A percentile compares a stretch with the other conserved stretches of the same genome.
These are phyloP conservation scores for Xenentodon cancila DNA, from an alignment of 2,797 vertebrate genomes.

Conservation along the genomic window DNA sequence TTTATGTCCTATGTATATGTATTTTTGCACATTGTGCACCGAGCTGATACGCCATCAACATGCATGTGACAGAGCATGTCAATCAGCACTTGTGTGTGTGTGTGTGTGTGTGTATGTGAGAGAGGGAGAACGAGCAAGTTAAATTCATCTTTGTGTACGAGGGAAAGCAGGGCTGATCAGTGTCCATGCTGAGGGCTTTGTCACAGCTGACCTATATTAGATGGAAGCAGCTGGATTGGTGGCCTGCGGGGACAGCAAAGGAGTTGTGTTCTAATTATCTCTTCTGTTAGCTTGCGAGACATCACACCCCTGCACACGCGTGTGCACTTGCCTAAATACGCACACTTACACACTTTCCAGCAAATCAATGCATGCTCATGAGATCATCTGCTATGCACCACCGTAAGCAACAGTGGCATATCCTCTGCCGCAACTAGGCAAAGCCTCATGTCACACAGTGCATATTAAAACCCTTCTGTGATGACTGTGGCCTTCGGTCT, in stretches of 20 bases:
- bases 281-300: constrained; percentile 70
- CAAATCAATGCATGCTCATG: constrained; percentile 62
- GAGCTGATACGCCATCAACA: background rate
- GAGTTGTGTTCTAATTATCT: constrained; percentile 83
- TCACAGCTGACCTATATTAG: constrained; percentile 83
- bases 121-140: background rate
- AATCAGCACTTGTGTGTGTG: constrained; percentile 1
- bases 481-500: constrained; percentile 20
- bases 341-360: constrained; percentile 31
- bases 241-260: constrained; percentile 78
- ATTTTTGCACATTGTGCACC: background rate
- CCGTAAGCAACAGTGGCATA: constrained; percentile 49
- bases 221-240: constrained; percentile 81
- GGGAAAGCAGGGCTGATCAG: constrained; percentile 63
- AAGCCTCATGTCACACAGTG: constrained; percentile 36
- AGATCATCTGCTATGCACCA: constrained; percentile 63
- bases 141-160: constrained; percentile 37
- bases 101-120: constrained; percentile 5
- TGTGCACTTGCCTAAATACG: background rate
- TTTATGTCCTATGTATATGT: constrained; percentile 20
- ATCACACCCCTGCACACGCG: constrained; percentile 42
- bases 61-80: background rate
- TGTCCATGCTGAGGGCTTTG: constrained; percentile 76
- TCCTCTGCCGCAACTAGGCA: constrained; percentile 27
- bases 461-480: constrained; percentile 46